Evolutionary conservation across 2,797 vertebrate species (phyloP).

Genomic region (Geotrypetes seraphini): DNA sequence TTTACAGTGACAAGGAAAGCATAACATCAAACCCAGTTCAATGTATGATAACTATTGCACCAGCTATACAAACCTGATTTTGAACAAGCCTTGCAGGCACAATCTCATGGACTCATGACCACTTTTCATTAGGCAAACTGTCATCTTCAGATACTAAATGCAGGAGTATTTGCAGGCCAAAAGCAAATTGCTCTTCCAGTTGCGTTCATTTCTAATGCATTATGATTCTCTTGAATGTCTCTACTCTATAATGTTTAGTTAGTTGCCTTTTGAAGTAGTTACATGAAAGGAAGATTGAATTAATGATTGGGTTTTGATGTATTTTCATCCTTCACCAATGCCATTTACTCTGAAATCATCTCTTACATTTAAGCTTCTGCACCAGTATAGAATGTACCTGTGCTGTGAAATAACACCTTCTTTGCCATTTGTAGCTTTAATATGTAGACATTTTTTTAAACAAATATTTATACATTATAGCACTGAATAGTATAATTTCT

Average conservation of each 20-base stretch:
- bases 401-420: too few relatives aligned
- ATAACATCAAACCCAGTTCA: neutral
- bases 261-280: neutral
- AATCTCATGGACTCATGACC: neutral
- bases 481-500: too few relatives aligned
- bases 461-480: too few relatives aligned
- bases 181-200: neutral
- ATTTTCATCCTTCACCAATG: neutral
- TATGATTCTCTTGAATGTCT: neutral
- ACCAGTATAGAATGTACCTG: too few relatives aligned
- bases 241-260: neutral
- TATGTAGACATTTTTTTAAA: too few relatives aligned
- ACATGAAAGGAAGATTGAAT: neutral
- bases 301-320: rapidly evolving
- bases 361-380: too few relatives aligned
- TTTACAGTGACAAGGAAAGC: neutral
- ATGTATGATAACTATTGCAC: neutral
- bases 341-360: too few relatives aligned
- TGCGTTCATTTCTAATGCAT: neutral
- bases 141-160: neutral
- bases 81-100: neutral
- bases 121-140: too few relatives aligned
- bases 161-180: rapidly evolving
- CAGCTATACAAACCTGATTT: neutral
- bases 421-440: too few relatives aligned